phyloP scores from a whole-genome alignment of 2,888 invertebrate genomes.

The Iselma pallidipennis region DNA sequence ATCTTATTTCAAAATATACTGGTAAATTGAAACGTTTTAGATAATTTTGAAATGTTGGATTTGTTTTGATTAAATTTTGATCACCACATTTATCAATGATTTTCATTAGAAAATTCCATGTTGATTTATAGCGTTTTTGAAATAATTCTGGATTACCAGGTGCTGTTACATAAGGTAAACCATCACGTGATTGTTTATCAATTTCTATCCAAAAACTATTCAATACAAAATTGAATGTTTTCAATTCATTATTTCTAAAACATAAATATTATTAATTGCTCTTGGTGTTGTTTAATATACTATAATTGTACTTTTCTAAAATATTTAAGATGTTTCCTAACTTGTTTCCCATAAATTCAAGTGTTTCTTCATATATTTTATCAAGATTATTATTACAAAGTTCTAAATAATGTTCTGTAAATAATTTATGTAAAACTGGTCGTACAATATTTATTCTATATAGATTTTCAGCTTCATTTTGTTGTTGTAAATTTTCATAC shows the following conservation, averaged over 20 bases:
- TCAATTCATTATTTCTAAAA: conserved; percentile 54
- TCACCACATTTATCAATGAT: conserved; percentile 70
- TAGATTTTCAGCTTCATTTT: conserved; percentile 70
- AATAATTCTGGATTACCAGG: conserved; percentile 91
- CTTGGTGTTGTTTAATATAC: background rate
- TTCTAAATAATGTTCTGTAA: conserved; percentile 65
- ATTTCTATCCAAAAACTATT: conserved; percentile 89
- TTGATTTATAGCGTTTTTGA: conserved; percentile 78
- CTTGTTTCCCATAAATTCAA: conserved; percentile 72
- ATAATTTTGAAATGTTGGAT: conserved; percentile 76
- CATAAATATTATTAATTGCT: background rate
- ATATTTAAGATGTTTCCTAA: conserved; percentile 60
- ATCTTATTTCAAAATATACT: conserved; percentile 95
- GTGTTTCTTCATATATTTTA: conserved; percentile 72
- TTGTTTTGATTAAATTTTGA: conserved; percentile 64
- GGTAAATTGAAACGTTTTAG: conserved; percentile 87
- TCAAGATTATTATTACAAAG: conserved; percentile 66
- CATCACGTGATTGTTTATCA: conserved; percentile 78
- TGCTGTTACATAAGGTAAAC: conserved; percentile 83
- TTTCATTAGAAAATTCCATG: conserved; percentile 73
- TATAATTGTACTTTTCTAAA: conserved; percentile 23
- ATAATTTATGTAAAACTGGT: conserved; percentile 70
- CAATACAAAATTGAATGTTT: conserved; percentile 76
- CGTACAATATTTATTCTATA: conserved; percentile 70
- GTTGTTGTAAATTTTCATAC: conserved; percentile 66